Percentiles rank a stretch among this genome's conserved stretches.
Evolutionary conservation across 1,140 invertebrate species (phyloP).

Genomic region (Bradysia coprophila): DNA sequence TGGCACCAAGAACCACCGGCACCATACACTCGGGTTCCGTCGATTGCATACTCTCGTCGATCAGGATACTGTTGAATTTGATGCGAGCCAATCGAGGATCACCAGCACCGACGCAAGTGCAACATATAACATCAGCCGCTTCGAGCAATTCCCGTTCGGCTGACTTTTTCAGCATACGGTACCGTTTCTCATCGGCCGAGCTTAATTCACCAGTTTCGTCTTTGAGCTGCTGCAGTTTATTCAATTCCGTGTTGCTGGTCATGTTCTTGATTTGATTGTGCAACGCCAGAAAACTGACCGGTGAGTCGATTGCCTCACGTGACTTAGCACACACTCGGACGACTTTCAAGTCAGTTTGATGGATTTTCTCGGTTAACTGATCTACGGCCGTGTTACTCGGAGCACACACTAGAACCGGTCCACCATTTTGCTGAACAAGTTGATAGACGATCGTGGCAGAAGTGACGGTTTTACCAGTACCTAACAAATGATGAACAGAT

Average conservation of each 20-base stretch:
- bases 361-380: slow-evolving; percentile 97
- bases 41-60: slow-evolving; percentile 93
- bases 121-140: slow-evolving; percentile 96
- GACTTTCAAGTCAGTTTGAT: slow-evolving; percentile 91
- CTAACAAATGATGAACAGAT: slow-evolving; percentile 15
- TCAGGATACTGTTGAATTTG: slow-evolving; percentile 93
- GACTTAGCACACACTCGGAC: slow-evolving; percentile 96
- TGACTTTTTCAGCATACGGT: slow-evolving; percentile 75
- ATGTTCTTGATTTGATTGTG: slow-evolving; percentile 96
- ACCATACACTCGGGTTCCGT: slow-evolving; percentile 99
- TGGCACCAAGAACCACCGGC: slow-evolving; percentile 92
- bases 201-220: slow-evolving; percentile 95
- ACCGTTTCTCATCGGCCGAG: slow-evolving; percentile 85
- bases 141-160: slow-evolving; percentile 85
- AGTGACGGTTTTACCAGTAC: slow-evolving; percentile 97
- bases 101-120: slow-evolving; percentile 96
- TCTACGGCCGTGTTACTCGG: slow-evolving; percentile 99
- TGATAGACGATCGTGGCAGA: slow-evolving; percentile 99
- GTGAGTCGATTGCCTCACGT: slow-evolving; percentile 93
- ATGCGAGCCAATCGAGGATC: slow-evolving; percentile 80
- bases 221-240: slow-evolving; percentile 91
- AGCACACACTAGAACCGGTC: slow-evolving; percentile 93
- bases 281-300: slow-evolving; percentile 89
- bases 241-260: slow-evolving; percentile 75
- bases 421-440: slow-evolving; percentile 82